Base-by-base conservation (phyloP, 2,113 vertebrate genomes). In the Struthio camelus region DNA sequence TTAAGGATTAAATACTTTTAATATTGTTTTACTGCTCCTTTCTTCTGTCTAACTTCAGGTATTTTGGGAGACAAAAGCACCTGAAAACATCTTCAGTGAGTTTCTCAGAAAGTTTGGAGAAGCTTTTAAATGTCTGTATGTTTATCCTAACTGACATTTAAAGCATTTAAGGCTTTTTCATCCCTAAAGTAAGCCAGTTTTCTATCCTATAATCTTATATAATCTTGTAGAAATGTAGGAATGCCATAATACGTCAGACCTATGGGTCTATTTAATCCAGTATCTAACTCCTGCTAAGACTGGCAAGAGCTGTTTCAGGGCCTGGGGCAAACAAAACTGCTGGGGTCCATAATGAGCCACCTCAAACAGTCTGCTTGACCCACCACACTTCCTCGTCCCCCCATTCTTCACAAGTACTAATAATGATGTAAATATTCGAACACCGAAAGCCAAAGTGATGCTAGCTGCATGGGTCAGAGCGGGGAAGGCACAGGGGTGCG, bases 111-210 rank as follows among this genome's bases (percentile, higher is more conserved):
- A 81, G 38, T 90, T 87, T 81, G 13, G 30, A 87, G 28, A 90
- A 79, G 36, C 69, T 90, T 94, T 95, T 46, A 90, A 93, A 79
- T 62, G 17, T 72, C 48, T 72, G 20, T 40, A 62, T 80, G 44
- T 87, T 94, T 95, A 89, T 80, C 50, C 78, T 79, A 92, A 82
- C 23, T 72, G 61, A 85, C 62, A 38, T 40, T 85, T n/a, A 46
- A 82, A 89, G 46, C 90, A 92, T 80, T 96, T 87, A 95, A 91
- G 48, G 12, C 66, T 85, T 92, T 71, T 80, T 89, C 66, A 85
- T 77, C 54, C 54, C 71, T 73, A 48, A 80, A 59, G 40, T 77
- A 94, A 94, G 42, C 70, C 75, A 82, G n/a, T 87, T 92, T 95
- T 92, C 84, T 85, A 50, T 44, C 40, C 73, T 46, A 28, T 77